Conservation (phyloP, 2,113 vertebrate species). For the Mandrillus leucophaeus region DNA sequence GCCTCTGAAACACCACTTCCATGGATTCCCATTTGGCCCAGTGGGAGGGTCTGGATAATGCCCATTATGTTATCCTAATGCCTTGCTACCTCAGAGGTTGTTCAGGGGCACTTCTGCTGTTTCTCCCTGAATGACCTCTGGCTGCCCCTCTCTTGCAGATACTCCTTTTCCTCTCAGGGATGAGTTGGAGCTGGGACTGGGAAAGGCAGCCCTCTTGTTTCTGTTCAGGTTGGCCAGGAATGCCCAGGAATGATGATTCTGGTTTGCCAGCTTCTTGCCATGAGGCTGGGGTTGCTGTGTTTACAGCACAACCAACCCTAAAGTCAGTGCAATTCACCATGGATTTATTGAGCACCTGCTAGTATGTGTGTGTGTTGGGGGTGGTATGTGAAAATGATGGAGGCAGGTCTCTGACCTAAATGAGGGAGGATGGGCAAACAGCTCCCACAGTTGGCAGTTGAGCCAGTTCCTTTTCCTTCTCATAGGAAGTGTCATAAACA, state of each 20-base stretch:
- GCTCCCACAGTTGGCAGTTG: not conserved
- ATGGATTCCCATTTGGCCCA: constrained; percentile 47
- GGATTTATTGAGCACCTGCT: not conserved
- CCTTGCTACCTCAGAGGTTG: constrained; percentile 45
- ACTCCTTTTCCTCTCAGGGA: not conserved
- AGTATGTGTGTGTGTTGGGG: not conserved
- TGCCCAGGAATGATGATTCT: not conserved
- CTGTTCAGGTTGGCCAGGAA: not conserved
- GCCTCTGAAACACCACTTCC: constrained; percentile 51
- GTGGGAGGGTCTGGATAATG: not conserved
- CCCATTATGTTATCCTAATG: constrained; percentile 15
- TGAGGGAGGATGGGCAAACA: not conserved
- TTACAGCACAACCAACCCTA: not conserved
- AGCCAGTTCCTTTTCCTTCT: not conserved
- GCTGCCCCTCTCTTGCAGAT: not conserved
- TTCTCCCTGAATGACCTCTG: constrained; percentile 40
- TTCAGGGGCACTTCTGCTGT: not conserved
- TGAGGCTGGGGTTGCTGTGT: not conserved
- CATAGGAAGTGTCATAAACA: not conserved
- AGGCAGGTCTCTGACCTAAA: not conserved
- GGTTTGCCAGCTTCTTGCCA: not conserved
- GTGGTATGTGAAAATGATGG: not conserved
- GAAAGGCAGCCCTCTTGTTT: constrained; percentile 20
- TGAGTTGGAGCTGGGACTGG: not conserved
- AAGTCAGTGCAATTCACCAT: not conserved